Evolutionary conservation across 2,888 invertebrate genomes (phyloP).

Genomic region (Agrochola macilenta): DNA sequence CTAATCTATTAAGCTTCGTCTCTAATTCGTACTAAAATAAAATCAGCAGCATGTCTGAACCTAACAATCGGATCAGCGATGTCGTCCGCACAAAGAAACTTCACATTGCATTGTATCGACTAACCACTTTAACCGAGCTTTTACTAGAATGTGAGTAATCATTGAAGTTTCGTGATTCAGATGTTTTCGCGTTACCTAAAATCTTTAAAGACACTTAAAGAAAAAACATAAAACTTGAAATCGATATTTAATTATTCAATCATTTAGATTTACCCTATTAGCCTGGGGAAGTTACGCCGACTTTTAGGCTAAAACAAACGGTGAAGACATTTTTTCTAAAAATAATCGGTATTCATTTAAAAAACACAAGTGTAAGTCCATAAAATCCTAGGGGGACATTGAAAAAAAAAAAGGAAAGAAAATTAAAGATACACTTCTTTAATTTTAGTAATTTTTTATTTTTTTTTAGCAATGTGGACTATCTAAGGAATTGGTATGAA

Average conservation of each 20-base stretch:
- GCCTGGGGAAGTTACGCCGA: too few species aligned
- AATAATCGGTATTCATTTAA: too few species aligned
- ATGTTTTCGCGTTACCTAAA: not conserved
- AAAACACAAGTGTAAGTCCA: too few species aligned
- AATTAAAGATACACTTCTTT: too few species aligned
- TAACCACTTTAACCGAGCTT: not conserved
- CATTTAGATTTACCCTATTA: not conserved
- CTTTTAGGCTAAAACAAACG: too few species aligned
- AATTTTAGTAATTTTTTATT: too few species aligned
- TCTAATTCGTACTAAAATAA: conserved; percentile 4
- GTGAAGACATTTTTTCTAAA: too few species aligned
- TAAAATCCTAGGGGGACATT: too few species aligned
- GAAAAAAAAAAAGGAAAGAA: too few species aligned
- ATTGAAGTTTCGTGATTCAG: not conserved
- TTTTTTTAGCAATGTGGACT: too few species aligned
- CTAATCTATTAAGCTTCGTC: not conserved
- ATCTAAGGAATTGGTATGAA: too few species aligned
- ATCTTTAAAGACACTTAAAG: not conserved
- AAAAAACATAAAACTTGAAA: not conserved
- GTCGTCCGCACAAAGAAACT: conserved; percentile 52
- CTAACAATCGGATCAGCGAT: conserved; percentile 41
- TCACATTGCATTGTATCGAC: conserved; percentile 21
- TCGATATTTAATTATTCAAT: not conserved
- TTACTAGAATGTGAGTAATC: not conserved
- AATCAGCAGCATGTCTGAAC: conserved; percentile 47